These are phyloP conservation scores for Aegithalos caudatus DNA, from an alignment of 2,113 vertebrate species.

Conservation along the genomic window DNA sequence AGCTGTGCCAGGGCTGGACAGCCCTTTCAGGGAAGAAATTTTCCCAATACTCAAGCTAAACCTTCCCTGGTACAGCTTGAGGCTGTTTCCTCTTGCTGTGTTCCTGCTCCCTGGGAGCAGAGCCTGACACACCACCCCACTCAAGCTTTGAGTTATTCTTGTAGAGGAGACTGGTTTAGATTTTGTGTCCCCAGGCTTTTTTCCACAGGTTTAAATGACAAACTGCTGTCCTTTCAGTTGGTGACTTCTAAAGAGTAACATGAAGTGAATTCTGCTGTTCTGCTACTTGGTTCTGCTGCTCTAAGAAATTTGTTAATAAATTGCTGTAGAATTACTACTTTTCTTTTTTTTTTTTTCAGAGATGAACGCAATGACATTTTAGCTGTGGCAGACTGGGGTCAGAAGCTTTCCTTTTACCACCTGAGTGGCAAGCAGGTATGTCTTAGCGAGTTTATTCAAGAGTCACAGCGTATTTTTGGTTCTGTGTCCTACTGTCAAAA, in stretches of 20 bases:
- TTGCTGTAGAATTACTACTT: not conserved
- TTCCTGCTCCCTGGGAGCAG: not conserved
- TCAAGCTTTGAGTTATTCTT: not conserved
- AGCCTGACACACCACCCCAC: fast-evolving
- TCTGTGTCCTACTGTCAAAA: not conserved
- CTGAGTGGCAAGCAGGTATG: conserved; percentile 96
- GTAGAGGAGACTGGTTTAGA: not conserved
- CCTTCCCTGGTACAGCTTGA: not conserved
- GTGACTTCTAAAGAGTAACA: not conserved
- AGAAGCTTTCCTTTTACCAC: conserved; percentile 96
- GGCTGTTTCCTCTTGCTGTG: fast-evolving
- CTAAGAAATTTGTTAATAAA: not conserved
- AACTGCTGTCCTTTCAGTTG: not conserved
- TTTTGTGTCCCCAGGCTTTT: not conserved
- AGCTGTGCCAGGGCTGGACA: not conserved
- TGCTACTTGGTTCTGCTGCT: not conserved
- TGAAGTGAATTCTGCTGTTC: not conserved
- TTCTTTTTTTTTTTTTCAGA: conserved; percentile 59
- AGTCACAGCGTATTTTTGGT: not conserved
- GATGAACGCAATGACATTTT: conserved; percentile 95
- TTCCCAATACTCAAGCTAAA: not conserved
- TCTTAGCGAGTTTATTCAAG: not conserved
- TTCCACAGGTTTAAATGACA: not conserved
- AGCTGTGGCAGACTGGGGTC: conserved; percentile 97
- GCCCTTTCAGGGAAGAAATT: not conserved